Conservation (phyloP, 2,797 vertebrate genomes). For the Pteronotus mesoamericanus region DNA sequence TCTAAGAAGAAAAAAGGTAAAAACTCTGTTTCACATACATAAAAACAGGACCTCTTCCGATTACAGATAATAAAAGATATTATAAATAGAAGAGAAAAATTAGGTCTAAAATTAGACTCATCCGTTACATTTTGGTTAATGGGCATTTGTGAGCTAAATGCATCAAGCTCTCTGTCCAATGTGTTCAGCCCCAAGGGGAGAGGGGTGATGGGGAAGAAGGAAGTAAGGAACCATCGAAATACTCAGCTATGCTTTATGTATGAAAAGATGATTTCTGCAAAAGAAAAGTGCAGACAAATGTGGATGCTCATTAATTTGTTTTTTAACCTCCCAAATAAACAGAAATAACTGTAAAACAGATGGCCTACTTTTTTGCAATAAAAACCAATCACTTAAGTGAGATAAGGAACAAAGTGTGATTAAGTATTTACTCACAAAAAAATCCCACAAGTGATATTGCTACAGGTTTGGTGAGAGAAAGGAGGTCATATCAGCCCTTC, state of each 20-base stretch:
- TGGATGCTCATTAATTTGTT: neutral
- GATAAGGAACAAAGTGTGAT: neutral
- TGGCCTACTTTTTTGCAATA: neutral
- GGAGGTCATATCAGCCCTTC: neutral
- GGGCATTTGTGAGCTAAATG: neutral
- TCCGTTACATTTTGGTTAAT: neutral
- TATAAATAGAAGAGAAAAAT: constrained; percentile 29
- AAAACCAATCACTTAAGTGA: neutral
- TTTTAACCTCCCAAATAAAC: neutral
- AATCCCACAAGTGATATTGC: neutral
- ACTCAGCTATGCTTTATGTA: neutral
- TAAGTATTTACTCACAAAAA: neutral
- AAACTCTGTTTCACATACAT: constrained; percentile 29
- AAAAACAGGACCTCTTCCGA: neutral
- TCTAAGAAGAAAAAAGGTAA: neutral
- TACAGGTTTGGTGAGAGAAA: neutral
- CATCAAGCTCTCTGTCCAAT: constrained; percentile 24
- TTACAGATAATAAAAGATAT: constrained; percentile 32
- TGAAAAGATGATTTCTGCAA: constrained; percentile 21
- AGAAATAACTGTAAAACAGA: constrained; percentile 35
- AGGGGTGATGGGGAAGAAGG: neutral
- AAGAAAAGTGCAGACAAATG: neutral
- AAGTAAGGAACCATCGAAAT: neutral
- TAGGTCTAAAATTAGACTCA: constrained; percentile 38
- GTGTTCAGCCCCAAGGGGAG: neutral